Evolutionary conservation across 2,888 invertebrate genomes (phyloP), one percentile per base, ranked within the genome.

Genomic region (Dusona sp.): DNA sequence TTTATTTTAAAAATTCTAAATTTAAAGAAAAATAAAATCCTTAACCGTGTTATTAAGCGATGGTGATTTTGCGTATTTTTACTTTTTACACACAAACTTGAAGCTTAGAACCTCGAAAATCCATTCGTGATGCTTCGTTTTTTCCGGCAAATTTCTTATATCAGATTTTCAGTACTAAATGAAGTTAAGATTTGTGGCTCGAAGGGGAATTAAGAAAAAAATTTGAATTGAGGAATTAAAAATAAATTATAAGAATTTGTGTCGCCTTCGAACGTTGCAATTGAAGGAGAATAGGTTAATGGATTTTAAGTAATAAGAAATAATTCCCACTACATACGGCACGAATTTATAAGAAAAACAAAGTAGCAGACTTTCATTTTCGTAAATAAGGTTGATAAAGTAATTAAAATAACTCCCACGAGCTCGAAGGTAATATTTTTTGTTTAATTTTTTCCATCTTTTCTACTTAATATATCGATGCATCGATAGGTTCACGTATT

Each of bases 331-430:
- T 57, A 13, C 4, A 29, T 61, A 3, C 25, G 7, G 61, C n/a
- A 29, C 9, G 48, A 36, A 65, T 13, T 48, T 6, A 42, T 16
- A 61, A 42, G n/a, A n/a, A 64, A 64, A 33, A 45, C 0, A 72
- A 36, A 0, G 16, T 2, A 70, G 48, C 8, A 70, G 1, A 48
- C 7, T 36, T 51, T 19, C 3, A 38, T 48, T 22, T 42, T 42
- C 38, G 16, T 70, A 7, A 84, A 54, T 29, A 16, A 74, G 38
- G n/a, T 54, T 77, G 73, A 77, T 81, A 54, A 80, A 83, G 83
- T 73, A 81, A 86, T 86, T 80, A 83, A 83, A 77, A 67, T 38
- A 77, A 67, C 68, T 57, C 77, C 67, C 77, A 83, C 77, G 54
- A 67, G 61, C 51, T 54, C n/a, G 16, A 74, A 13, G 7, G n/a